These are phyloP conservation scores for Troides oblongomaculatus DNA, from an alignment of 2,888 invertebrate species.

Conservation along the genomic window DNA sequence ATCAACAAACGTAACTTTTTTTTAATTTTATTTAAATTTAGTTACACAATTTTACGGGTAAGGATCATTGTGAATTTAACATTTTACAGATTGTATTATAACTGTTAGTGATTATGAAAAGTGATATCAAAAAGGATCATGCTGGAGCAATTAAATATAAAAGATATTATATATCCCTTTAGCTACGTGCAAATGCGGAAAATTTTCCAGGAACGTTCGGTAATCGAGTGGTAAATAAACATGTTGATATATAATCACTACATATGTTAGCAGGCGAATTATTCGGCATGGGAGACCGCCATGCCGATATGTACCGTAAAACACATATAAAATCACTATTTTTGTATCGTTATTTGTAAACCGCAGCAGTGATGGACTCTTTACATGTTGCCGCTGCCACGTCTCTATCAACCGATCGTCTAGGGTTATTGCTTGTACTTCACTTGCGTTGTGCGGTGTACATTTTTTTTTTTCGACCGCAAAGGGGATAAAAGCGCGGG, in stretches of 20 bases:
- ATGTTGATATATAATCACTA: constrained; percentile 11
- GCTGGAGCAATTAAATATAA: constrained; percentile 8
- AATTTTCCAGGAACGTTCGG: constrained; percentile 24
- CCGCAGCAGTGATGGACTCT: constrained; percentile 22
- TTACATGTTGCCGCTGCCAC: background rate
- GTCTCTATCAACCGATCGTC: constrained; percentile 8
- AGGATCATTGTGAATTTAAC: background rate
- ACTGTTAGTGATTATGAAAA: constrained; percentile 3
- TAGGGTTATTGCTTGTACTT: constrained; percentile 4
- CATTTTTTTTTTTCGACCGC: constrained; percentile 26
- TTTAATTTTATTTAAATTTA: background rate
- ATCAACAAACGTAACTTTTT: background rate
- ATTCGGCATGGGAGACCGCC: constrained; percentile 49
- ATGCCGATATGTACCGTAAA: constrained; percentile 60
- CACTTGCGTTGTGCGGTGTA: constrained; percentile 22
- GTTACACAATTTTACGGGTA: background rate
- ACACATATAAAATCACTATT: constrained; percentile 68
- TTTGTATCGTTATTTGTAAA: constrained; percentile 63
- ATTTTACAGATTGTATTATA: constrained; percentile 1
- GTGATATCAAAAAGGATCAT: constrained; percentile 10
- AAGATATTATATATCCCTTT: constrained; percentile 5
- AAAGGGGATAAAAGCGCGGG: constrained; percentile 47
- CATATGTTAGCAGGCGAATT: constrained; percentile 34
- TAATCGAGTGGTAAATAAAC: constrained; percentile 20
- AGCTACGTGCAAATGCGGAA: constrained; percentile 28